Evolutionary conservation across 2,797 vertebrate species (phyloP), one percentile per base, ranked within the genome.

Genomic region (Megaceryle alcyon): DNA sequence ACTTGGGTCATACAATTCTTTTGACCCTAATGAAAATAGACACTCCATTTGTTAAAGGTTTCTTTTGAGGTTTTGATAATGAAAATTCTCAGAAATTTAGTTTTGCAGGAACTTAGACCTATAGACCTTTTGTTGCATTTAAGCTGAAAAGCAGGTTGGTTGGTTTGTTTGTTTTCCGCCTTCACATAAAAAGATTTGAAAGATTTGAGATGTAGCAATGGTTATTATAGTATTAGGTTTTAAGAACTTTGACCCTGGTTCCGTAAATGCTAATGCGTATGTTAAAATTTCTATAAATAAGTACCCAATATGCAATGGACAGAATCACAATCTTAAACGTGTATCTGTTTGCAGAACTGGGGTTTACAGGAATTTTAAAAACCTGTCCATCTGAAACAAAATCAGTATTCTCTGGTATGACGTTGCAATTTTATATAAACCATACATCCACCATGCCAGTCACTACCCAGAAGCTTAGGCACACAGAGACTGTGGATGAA

Each of bases 31-130:
- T 28, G 49, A 35, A 90, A 78, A 31, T 6, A 90, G 72, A 31
- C 23, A 37, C 4, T 61, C 5, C 0, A 25, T 60, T 82, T 88
- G 51, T 23, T 2, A 14, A 79, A 69, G 48, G 16, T 57, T 85
- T 53, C 51, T 85, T 73, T 87, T 75, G 20, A 68, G 29, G 16
- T 80, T 91, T 95, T 77, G 31, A 16, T 37, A 75, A 39, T 10
- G 20, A 91, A 88, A 54, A 68, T 64, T 16, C 11, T 84, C 22
- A 65, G 56, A 88, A 82, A 61, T 35, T 16, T 53, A 21, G 6
- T 64, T 82, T 85, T 73, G 9, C 4, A 25, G 46, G 21, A 93
- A 8, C 26, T 72, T 76, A 68, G 56, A 57, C 12, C 6, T 66
- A 20, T 37, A 6, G 3, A 25, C 2, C 0, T 73, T 37, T 29